These are phyloP conservation scores for Selene dorsalis DNA, from an alignment of 2,797 vertebrate species.

Conservation along the genomic window DNA sequence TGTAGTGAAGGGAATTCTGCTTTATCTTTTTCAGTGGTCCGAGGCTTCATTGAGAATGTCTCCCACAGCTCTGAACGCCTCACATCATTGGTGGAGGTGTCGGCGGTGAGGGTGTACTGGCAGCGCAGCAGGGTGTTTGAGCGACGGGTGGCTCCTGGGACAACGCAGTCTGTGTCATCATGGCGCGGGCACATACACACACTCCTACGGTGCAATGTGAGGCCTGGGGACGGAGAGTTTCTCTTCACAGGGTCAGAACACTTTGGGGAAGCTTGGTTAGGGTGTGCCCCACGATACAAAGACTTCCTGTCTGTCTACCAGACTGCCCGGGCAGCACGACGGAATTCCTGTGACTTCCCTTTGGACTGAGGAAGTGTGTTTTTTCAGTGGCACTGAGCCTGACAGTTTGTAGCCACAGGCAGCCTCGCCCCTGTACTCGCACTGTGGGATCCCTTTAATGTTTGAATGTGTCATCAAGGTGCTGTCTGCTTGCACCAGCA, in stretches of 20 bases:
- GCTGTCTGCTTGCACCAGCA: slow-evolving; percentile 54
- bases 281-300: slow-evolving; percentile 88
- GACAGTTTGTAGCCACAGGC: slow-evolving; percentile 30
- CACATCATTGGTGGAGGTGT: slow-evolving; percentile 81
- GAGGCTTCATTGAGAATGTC: slow-evolving; percentile 83
- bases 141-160: slow-evolving; percentile 50
- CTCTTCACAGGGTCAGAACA: slow-evolving; percentile 89
- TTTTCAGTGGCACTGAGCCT: slow-evolving; percentile 18
- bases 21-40: slow-evolving; percentile 79
- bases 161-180: slow-evolving; percentile 9
- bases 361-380: slow-evolving; percentile 72
- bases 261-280: slow-evolving; percentile 90
- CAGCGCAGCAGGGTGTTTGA: slow-evolving; percentile 85
- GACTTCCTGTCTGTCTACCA: slow-evolving; percentile 84
- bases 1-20: neutral
- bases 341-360: slow-evolving; percentile 87
- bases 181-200: slow-evolving; percentile 83
- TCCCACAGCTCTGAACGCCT: slow-evolving; percentile 78
- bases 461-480: slow-evolving; percentile 52
- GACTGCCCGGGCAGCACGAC: slow-evolving; percentile 76
- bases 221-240: slow-evolving; percentile 85
- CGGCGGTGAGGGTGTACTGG: slow-evolving; percentile 78
- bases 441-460: slow-evolving; percentile 46
- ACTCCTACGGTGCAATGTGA: slow-evolving; percentile 82
- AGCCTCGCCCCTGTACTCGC: slow-evolving; percentile 17